Percentiles rank a stretch among this genome's conserved stretches.
These are phyloP conservation scores for Pygoscelis adeliae DNA, from an alignment of 2,113 vertebrate species.

Conservation along the genomic window DNA sequence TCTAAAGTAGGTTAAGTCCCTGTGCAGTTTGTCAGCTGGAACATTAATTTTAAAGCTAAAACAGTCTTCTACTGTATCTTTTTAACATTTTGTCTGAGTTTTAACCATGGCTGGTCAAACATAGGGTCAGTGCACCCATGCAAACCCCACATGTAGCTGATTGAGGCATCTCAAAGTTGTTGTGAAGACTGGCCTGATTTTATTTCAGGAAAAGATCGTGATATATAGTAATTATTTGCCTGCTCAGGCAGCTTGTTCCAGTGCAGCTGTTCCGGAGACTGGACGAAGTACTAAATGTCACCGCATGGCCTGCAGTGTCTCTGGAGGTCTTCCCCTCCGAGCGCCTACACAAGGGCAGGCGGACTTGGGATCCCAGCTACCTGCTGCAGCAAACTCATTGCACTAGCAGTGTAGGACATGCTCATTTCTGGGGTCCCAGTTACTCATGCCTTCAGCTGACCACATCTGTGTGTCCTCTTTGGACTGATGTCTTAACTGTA, in stretches of 20 bases:
- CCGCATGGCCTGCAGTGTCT: not conserved
- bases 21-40: constrained; percentile 49
- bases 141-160: not conserved
- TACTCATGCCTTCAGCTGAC: not conserved
- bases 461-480: not conserved
- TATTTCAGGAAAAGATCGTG: not conserved
- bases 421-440: not conserved
- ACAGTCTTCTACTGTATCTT: not conserved
- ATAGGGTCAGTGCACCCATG: not conserved
- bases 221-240: not conserved
- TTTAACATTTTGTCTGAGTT: not conserved
- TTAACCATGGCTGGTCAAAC: not conserved
- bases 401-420: no score
- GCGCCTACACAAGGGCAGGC: rapidly evolving
- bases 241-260: not conserved
- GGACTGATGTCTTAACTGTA: not conserved
- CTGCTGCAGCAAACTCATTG: not conserved
- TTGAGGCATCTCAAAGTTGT: not conserved
- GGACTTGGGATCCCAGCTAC: not conserved
- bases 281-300: not conserved
- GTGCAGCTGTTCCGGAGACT: not conserved
- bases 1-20: constrained; percentile 58
- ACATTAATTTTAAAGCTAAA: constrained; percentile 59
- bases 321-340: not conserved
- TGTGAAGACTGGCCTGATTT: not conserved